phyloP scores from a whole-genome alignment of 2,888 invertebrate species.

The Dinocampus coccinellae region DNA sequence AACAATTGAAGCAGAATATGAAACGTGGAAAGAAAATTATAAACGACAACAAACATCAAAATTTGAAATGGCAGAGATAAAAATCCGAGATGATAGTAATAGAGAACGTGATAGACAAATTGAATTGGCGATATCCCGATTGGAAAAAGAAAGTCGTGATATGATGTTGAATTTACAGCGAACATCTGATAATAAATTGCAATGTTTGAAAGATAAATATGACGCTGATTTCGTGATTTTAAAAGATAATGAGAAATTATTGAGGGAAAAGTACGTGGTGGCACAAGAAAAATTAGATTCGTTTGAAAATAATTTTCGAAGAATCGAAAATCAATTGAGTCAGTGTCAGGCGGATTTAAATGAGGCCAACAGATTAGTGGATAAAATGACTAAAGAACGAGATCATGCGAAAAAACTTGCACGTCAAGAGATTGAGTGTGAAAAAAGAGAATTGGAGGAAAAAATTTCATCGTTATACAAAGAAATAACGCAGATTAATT shows the following conservation, averaged over 20 bases:
- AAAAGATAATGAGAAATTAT: conserved; percentile 77
- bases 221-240: conserved; percentile 79
- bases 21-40: conserved; percentile 76
- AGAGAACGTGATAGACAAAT: conserved; percentile 84
- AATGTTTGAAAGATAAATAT: conserved; percentile 81
- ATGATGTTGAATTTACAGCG: conserved; percentile 73
- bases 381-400: conserved; percentile 72
- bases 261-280: conserved; percentile 78
- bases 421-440: conserved; percentile 75
- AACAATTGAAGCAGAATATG: conserved; percentile 75
- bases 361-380: conserved; percentile 75
- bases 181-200: conserved; percentile 72
- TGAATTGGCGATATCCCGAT: conserved; percentile 78
- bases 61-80: conserved; percentile 77
- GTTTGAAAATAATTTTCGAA: conserved; percentile 75
- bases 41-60: conserved; percentile 75
- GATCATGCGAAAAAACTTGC: conserved; percentile 74
- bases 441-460: conserved; percentile 75
- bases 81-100: conserved; percentile 79
- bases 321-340: conserved; percentile 74
- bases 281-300: conserved; percentile 76
- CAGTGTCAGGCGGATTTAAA: conserved; percentile 78
- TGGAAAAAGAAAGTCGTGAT: conserved; percentile 77
- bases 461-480: conserved; percentile 67
- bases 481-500: conserved; percentile 74